phyloP scores from a whole-genome alignment of 2,888 invertebrate genomes.

The Enchytraeus crypticus region DNA sequence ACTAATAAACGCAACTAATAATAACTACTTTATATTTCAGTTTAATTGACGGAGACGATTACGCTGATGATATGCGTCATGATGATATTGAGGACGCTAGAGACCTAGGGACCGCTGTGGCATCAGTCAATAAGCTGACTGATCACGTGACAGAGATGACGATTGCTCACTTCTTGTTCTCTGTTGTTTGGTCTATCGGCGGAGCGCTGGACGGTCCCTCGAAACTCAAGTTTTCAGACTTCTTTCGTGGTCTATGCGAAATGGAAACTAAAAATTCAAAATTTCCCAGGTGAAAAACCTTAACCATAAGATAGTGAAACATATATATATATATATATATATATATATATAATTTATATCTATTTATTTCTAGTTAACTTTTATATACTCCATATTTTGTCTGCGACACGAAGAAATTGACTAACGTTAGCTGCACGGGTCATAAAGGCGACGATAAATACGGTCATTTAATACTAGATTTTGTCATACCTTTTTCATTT shows the following conservation, averaged over 20 bases:
- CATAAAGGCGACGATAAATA: too few species aligned
- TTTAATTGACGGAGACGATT: too few species aligned
- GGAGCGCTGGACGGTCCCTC: constrained; percentile 42
- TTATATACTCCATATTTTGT: too few species aligned
- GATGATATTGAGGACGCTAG: constrained; percentile 33
- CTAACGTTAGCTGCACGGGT: too few species aligned
- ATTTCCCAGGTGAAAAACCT: constrained; percentile 38
- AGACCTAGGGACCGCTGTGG: constrained; percentile 10
- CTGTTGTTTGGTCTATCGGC: constrained; percentile 46
- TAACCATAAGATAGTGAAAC: neutral
- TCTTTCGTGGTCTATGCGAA: constrained; percentile 40
- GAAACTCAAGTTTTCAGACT: constrained; percentile 45
- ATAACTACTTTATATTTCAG: too few species aligned
- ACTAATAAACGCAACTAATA: too few species aligned
- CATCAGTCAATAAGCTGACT: constrained; percentile 39
- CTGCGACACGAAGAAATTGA: too few species aligned
- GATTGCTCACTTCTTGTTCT: constrained; percentile 44
- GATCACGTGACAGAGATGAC: constrained; percentile 45
- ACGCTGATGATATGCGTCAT: too few species aligned
- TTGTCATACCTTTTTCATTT: too few species aligned
- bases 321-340: too few species aligned
- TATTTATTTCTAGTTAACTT: neutral
- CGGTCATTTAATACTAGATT: too few species aligned
- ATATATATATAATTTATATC: neutral
- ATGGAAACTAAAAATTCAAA: constrained; percentile 42